Evolutionary conservation across 2,797 vertebrate species (phyloP).

Genomic region (Myotis vivesi): DNA sequence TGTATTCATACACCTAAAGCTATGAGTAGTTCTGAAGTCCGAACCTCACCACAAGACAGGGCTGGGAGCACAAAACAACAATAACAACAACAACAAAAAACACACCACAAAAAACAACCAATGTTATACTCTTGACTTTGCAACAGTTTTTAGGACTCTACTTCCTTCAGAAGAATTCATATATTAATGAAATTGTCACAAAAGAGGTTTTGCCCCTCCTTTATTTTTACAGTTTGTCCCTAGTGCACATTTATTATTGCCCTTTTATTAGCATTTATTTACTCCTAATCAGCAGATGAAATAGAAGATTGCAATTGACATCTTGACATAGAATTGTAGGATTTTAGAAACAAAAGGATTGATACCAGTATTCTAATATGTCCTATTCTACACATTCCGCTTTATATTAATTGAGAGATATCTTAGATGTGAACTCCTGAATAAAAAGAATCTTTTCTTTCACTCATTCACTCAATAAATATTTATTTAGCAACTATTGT

Average conservation of each 20-base stretch:
- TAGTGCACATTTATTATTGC: neutral
- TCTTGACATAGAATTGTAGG: neutral
- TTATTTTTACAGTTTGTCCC: neutral
- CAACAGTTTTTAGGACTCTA: neutral
- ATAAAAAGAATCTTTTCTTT: neutral
- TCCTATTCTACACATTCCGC: neutral
- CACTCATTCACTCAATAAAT: neutral
- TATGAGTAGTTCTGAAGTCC: neutral
- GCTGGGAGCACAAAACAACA: neutral
- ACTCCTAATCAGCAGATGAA: neutral
- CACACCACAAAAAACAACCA: neutral
- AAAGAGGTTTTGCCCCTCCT: neutral
- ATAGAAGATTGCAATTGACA: neutral
- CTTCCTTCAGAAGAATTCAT: neutral
- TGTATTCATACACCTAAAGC: neutral
- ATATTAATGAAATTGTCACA: neutral
- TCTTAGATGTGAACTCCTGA: neutral
- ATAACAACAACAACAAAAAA: no score
- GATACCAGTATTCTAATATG: neutral
- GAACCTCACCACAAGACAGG: neutral
- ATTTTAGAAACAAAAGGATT: neutral
- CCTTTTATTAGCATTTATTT: conserved; percentile 10
- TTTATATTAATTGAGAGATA: neutral
- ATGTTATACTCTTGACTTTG: neutral
- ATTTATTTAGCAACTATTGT: neutral